These are phyloP conservation scores for Thinocorus orbignyianus DNA, from an alignment of 2,113 vertebrate genomes.

Conservation along the genomic window DNA sequence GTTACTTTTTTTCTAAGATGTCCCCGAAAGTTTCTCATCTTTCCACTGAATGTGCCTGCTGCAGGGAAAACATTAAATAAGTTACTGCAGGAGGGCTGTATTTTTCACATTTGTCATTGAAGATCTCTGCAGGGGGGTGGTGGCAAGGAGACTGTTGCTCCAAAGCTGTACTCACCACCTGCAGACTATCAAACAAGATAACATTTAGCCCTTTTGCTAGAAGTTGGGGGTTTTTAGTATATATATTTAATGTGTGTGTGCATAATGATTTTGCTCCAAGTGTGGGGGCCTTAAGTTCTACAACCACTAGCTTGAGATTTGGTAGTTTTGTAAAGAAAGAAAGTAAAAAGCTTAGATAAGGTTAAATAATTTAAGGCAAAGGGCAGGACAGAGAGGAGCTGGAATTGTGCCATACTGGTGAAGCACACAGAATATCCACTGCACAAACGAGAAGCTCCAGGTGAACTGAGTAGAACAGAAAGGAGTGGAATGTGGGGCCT, in stretches of 20 bases:
- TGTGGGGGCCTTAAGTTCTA: not conserved
- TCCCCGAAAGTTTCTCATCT: not conserved
- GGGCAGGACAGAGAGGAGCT: not conserved
- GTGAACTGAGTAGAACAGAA: not conserved
- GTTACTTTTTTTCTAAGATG: not conserved
- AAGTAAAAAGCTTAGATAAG: not conserved
- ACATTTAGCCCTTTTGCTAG: not conserved
- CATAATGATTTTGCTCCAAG: not conserved
- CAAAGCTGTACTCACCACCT: too few relatives aligned
- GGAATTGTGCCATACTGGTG: too few relatives aligned
- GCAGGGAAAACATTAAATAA: not conserved
- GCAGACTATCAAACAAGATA: not conserved
- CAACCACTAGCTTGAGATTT: not conserved
- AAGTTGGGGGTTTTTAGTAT: not conserved
- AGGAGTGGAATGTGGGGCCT: not conserved
- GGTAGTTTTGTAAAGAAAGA: not conserved
- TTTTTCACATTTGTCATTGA: not conserved
- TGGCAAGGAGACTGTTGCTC: not conserved
- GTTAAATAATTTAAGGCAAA: not conserved
- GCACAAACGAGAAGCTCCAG: not conserved
- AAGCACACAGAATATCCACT: not conserved
- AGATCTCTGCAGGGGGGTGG: not conserved
- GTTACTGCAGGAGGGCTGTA: not conserved
- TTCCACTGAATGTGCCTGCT: rapidly evolving
- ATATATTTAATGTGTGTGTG: not conserved